Conservation (phyloP, 1,140 invertebrate genomes). For the Drosophila funebris region DNA sequence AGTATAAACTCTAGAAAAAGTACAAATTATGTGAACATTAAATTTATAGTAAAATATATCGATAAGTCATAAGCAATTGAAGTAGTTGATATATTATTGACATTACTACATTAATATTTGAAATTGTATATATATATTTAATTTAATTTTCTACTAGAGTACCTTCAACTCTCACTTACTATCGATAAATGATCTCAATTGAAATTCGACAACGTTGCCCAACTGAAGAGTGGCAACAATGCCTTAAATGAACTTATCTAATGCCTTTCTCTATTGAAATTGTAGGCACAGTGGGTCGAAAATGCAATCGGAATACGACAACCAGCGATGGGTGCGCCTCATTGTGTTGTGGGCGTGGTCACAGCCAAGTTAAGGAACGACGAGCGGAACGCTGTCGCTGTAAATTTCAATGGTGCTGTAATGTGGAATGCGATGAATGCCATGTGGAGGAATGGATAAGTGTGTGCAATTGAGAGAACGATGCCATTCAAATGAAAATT, state of each 20-base stretch:
- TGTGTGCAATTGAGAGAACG: constrained; percentile 88
- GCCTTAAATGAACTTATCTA: background rate
- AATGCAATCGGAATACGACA: constrained; percentile 90
- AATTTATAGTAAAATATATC: too few species aligned
- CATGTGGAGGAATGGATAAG: constrained; percentile 93
- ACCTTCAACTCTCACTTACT: background rate
- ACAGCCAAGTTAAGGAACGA: constrained; percentile 91
- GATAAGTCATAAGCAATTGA: too few species aligned
- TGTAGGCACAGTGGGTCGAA: constrained; percentile 90
- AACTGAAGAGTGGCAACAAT: background rate
- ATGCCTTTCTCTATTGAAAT: background rate
- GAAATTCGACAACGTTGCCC: background rate
- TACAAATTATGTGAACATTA: too few species aligned
- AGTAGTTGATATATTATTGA: background rate
- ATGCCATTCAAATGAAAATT: constrained; percentile 9
- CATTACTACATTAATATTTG: too few species aligned
- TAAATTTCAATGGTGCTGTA: constrained; percentile 96
- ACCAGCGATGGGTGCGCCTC: constrained; percentile 91
- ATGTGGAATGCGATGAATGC: constrained; percentile 93
- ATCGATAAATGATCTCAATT: background rate
- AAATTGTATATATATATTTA: too few species aligned
- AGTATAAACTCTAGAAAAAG: too few species aligned
- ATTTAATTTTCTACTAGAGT: too few species aligned
- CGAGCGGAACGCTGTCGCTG: constrained; percentile 92
- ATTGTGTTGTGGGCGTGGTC: constrained; percentile 95